Conservation (phyloP, 1,140 invertebrate species). For the Choristoneura fumiferana region DNA sequence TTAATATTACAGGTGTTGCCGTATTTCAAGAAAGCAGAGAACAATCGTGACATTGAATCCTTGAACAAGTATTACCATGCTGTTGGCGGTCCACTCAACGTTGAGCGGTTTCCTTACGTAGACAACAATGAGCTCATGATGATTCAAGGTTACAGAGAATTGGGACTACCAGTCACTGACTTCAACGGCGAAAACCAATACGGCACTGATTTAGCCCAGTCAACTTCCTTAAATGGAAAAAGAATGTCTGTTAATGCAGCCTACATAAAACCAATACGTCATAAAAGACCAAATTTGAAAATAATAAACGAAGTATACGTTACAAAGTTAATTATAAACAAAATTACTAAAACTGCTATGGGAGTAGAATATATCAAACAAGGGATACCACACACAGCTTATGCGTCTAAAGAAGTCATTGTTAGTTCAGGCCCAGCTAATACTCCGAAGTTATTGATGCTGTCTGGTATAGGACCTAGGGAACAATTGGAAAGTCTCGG, state of each 20-base stretch:
- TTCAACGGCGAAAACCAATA: slow-evolving; percentile 78
- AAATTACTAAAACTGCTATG: slow-evolving; percentile 81
- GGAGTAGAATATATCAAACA: slow-evolving; percentile 84
- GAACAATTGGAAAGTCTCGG: slow-evolving; percentile 79
- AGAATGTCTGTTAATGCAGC: slow-evolving; percentile 86
- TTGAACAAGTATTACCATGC: slow-evolving; percentile 79
- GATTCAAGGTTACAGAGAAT: slow-evolving; percentile 80
- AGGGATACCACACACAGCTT: slow-evolving; percentile 73
- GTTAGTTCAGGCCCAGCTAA: slow-evolving; percentile 85
- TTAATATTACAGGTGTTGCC: slow-evolving; percentile 80
- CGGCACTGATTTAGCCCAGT: slow-evolving; percentile 80
- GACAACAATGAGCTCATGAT: slow-evolving; percentile 79
- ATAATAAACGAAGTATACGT: slow-evolving; percentile 85
- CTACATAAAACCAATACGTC: slow-evolving; percentile 85
- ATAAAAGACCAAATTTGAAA: slow-evolving; percentile 84
- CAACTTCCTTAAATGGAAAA: slow-evolving; percentile 80
- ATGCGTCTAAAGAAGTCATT: slow-evolving; percentile 85
- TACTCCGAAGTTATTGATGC: slow-evolving; percentile 86
- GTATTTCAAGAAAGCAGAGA: slow-evolving; percentile 90
- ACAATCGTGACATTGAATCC: slow-evolving; percentile 78
- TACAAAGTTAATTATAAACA: slow-evolving; percentile 86
- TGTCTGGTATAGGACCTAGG: slow-evolving; percentile 86
- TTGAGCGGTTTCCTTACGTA: slow-evolving; percentile 81
- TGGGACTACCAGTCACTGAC: slow-evolving; percentile 78
- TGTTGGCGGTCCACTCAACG: slow-evolving; percentile 80